Base-by-base conservation (phyloP, 2,797 vertebrate species). In the Sphenopsis melanotis region DNA sequence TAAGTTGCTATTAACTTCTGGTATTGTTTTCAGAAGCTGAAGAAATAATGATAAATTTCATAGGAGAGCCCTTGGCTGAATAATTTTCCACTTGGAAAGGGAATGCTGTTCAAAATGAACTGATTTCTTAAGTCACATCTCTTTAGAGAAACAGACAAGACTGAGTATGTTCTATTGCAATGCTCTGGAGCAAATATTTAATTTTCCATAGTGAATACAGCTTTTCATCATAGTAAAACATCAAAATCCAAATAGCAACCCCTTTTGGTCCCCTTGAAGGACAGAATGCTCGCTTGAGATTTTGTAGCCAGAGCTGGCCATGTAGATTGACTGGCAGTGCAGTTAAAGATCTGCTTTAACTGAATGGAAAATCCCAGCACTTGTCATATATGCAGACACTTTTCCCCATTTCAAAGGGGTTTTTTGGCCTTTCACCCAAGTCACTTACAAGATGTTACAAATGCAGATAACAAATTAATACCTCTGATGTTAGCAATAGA, bases 31-130 rank as follows among this genome's bases (percentile, higher is more conserved):
- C 66, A 83, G 81, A 81, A 88, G 63, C 50, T 87, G 59, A 66
- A 79, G 84, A 90, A 83, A 83, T 83, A 81, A 69, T 84, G 70
- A 90, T 39, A 52, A 41, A 82, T 71, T 50, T 72, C 37, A 29
- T 15, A 50, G 46, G 57, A 60, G 36, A 50, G 50, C 14, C 12
- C 26, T 76, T 17, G 6, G 42, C 61, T 50, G 50, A 81, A 59
- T 79, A 11, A 56, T 87, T 95, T 95, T 90, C 83, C 59, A 79
- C 68, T 59, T 79, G 70, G 41, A 87, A 74, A 87, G 29, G 55
- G 39, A 77, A 60, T 10, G 17, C 17, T 42, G 3, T 57, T 89
- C 44, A 70, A 78, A 94, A 74, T 10, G 24, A 79, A 81, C 34
- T 4, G 2, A 37, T 82, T 79, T 72, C 56, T 69, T 29, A 71